phyloP scores from a whole-genome alignment of 2,797 vertebrate genomes.

The Steatocranus sp. region DNA sequence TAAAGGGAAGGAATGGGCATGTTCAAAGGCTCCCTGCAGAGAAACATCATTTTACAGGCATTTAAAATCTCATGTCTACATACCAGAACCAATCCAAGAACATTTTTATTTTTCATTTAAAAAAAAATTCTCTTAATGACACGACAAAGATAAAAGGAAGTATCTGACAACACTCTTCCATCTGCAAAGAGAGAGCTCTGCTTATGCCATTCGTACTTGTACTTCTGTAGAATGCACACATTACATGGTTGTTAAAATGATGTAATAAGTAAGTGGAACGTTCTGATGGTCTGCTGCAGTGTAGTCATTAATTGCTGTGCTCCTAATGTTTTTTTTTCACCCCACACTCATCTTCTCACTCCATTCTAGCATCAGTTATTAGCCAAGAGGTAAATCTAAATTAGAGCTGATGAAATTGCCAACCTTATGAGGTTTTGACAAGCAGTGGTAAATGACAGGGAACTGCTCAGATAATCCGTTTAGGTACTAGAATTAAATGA shows the following conservation, averaged over 20 bases:
- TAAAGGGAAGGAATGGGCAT: conserved; percentile 11
- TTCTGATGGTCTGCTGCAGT: neutral
- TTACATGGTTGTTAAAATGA: neutral
- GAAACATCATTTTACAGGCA: conserved; percentile 44
- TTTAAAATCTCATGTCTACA: conserved; percentile 9
- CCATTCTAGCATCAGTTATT: neutral
- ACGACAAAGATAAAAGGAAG: neutral
- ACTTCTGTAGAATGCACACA: neutral
- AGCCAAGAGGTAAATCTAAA: neutral
- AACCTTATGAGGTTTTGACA: neutral
- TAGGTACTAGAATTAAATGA: neutral
- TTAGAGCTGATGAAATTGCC: neutral
- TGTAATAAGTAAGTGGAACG: neutral
- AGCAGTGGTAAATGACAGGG: neutral
- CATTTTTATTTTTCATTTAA: neutral
- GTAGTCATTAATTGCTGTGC: neutral
- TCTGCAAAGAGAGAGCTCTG: neutral
- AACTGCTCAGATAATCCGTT: neutral
- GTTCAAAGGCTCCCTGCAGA: conserved; percentile 45
- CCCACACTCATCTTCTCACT: neutral
- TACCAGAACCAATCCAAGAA: conserved; percentile 12
- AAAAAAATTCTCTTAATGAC: neutral
- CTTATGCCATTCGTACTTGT: neutral
- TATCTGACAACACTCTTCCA: neutral
- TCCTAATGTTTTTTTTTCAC: neutral